These are phyloP conservation scores for Blera fallax DNA, from an alignment of 2,888 invertebrate genomes.

Conservation along the genomic window DNA sequence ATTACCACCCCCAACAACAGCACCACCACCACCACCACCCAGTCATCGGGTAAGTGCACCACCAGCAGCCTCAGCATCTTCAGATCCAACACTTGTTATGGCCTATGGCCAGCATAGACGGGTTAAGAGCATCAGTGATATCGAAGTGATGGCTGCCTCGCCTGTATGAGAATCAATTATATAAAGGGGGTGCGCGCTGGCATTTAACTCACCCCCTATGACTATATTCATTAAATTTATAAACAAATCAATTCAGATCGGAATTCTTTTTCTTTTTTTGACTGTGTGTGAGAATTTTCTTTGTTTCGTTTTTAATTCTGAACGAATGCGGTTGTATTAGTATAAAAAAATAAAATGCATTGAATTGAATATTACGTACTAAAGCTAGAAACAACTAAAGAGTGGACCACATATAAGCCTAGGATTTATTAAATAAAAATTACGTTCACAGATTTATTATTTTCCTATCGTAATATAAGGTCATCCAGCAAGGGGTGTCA, in stretches of 20 bases:
- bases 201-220: neutral
- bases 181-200: constrained; percentile 17
- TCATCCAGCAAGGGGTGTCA: too few species aligned
- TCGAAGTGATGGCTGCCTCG: constrained; percentile 78
- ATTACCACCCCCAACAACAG: constrained; percentile 79
- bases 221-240: neutral
- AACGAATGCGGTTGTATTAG: constrained; percentile 59
- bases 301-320: neutral
- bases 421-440: constrained; percentile 14
- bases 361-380: constrained; percentile 36
- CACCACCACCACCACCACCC: constrained; percentile 80
- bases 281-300: neutral
- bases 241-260: constrained; percentile 26
- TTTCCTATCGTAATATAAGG: too few species aligned
- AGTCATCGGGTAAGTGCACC: constrained; percentile 81
- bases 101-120: constrained; percentile 80
- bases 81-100: constrained; percentile 76
- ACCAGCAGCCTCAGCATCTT: constrained; percentile 75
- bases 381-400: neutral
- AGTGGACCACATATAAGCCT: constrained; percentile 54
- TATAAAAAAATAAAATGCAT: constrained; percentile 11
- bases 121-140: constrained; percentile 81
- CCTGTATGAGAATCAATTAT: constrained; percentile 79
- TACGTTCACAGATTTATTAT: constrained; percentile 26
- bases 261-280: too few species aligned